Percentiles rank a stretch among this genome's conserved stretches.
These are phyloP conservation scores for Vicugna pacos DNA, from an alignment of 2,113 vertebrate species.

Conservation along the genomic window DNA sequence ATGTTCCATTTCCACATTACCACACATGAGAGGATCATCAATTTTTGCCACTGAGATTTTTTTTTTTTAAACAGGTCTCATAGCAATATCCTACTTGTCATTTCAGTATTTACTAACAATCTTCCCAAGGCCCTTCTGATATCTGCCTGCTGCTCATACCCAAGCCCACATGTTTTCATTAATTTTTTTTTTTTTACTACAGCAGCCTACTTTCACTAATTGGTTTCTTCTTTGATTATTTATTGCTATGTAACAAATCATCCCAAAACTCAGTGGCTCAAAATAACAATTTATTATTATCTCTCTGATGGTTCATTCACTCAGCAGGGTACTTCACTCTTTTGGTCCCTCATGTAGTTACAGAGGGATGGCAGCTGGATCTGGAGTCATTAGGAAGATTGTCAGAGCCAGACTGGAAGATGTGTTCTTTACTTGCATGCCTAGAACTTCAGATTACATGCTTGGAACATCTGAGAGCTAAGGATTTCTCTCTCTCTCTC, in stretches of 20 bases:
- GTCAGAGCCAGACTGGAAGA: not conserved
- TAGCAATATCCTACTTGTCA: not conserved
- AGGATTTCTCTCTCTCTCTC: not conserved
- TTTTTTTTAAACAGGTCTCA: not conserved
- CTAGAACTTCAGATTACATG: not conserved
- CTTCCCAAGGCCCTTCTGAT: not conserved
- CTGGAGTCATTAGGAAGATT: not conserved
- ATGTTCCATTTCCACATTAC: not conserved
- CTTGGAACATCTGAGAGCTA: not conserved
- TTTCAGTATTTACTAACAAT: not conserved
- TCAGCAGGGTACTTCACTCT: not conserved
- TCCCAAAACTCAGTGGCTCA: not conserved
- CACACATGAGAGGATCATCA: not conserved
- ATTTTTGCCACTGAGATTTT: not conserved
- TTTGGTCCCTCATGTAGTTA: not conserved
- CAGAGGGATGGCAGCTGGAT: not conserved
- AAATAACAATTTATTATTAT: not conserved
- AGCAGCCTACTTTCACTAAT: not conserved
- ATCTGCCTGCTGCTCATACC: not conserved
- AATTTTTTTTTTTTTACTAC: not conserved
- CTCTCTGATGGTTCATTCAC: not conserved
- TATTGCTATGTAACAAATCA: not conserved
- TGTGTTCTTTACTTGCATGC: not conserved
- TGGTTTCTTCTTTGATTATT: not conserved
- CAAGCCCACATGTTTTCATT: not conserved